Evolutionary conservation across 2,888 invertebrate genomes (phyloP).

Genomic region (Deilephila porcellus): DNA sequence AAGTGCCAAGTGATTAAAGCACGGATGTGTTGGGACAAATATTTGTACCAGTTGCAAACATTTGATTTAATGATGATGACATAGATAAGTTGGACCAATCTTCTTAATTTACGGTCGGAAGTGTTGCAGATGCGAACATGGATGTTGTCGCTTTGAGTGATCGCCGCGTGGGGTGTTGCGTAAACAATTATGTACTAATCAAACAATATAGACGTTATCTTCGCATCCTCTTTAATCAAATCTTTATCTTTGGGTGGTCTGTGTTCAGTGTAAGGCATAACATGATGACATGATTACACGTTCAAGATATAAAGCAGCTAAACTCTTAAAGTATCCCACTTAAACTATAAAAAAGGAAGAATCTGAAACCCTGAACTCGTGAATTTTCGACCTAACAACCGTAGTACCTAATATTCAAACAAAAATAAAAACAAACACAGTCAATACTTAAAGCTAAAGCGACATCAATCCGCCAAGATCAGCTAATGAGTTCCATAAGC

Average conservation of each 20-base stretch:
- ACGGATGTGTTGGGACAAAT: neutral
- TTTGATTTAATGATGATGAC: neutral
- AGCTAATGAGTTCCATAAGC: slow-evolving; percentile 15
- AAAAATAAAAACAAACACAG: neutral
- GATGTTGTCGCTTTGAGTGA: neutral
- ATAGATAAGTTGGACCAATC: neutral
- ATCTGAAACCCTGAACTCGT: neutral
- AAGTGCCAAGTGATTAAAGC: neutral
- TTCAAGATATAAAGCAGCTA: no score
- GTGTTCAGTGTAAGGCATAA: neutral
- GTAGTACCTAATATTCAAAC: neutral
- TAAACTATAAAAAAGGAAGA: no score
- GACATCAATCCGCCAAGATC: slow-evolving; percentile 2
- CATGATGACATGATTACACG: no score
- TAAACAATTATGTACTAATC: neutral
- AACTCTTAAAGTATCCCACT: no score
- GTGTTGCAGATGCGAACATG: neutral
- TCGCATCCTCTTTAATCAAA: no score
- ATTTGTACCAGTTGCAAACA: neutral
- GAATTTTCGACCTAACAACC: neutral
- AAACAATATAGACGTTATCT: no score
- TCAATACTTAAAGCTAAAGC: neutral
- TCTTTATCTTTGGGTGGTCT: no score
- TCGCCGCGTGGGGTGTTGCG: neutral
- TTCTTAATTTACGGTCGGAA: neutral